phyloP scores from a whole-genome alignment of 2,113 vertebrate species.

The Axis porcinus region DNA sequence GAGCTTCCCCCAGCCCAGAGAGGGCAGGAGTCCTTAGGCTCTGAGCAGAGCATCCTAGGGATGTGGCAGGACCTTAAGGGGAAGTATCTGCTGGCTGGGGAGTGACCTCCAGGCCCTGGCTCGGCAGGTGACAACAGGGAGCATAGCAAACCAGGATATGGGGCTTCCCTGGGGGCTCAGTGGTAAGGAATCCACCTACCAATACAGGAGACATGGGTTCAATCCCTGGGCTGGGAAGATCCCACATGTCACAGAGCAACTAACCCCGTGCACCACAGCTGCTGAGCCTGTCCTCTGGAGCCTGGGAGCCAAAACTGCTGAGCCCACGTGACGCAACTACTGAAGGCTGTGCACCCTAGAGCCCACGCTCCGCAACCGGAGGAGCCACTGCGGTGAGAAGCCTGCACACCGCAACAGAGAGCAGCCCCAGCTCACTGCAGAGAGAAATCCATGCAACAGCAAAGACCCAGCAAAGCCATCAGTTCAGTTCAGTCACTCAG shows the following conservation, averaged over 20 bases:
- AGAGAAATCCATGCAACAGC: fast-evolving
- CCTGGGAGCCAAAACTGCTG: background rate
- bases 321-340: background rate
- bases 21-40: background rate
- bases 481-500: background rate
- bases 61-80: background rate
- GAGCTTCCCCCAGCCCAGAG: background rate
- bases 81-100: background rate
- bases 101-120: background rate
- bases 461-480: background rate
- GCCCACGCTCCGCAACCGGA: background rate
- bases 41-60: background rate
- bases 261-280: background rate
- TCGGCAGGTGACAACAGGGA: background rate
- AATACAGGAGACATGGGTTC: background rate
- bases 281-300: background rate
- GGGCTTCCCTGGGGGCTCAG: background rate
- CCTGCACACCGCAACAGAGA: fast-evolving
- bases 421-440: background rate
- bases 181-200: background rate
- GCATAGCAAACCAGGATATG: no score
- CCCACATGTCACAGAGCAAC: background rate
- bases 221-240: background rate
- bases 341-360: background rate
- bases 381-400: background rate